Evolutionary conservation across 2,888 invertebrate species (phyloP), one percentile per base, ranked within the genome.

Genomic region (Cephus nigrinus): DNA sequence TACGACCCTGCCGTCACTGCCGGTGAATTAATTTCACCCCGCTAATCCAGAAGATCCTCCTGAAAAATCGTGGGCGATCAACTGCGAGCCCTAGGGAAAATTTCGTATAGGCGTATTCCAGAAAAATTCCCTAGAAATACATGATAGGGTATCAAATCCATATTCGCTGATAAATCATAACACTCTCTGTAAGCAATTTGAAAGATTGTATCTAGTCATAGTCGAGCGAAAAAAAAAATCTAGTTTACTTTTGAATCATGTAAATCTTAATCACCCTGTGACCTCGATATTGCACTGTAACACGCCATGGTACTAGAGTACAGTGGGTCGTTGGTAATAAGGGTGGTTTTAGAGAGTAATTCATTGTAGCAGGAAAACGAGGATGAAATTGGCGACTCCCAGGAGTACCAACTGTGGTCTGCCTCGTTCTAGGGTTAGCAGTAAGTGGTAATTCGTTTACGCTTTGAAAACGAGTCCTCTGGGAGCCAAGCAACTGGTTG

Each of bases 401-500:
- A 55, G 55, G 55, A 55, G 55, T 23, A 55, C 23, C 55, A 23
- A 55, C 55, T 23, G 55, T 23, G 55, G 55, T 55, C 55, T 23
- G 55, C 9, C 55, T 55, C 55, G 9, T 55, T 55, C 55, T 55
- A 55, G 55, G 55, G 55, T 55, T 55, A 55, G 55, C 23, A 55
- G 55, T 9, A 23, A 71, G 71, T 12, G 71, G 32, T 87, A 85
- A 85, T 85, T 85, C 84, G 85, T 82, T 83, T 82, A 84, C 85
- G 86, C 86, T 86, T 85, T 83, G 85, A 85, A 86, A 89, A 89
- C 86, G 87, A 89, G 87, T 83, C 90, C 87, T 87, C 83, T 84
- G 89, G 89, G 89, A 89, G 85, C 81, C 23, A 86, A 82, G 89
- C 89, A 89, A 90, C 89, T 89, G 87, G 90, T 90, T 89, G 90